These are phyloP conservation scores for Stegodyphus mimosarum DNA, from an alignment of 1,140 invertebrate genomes.

Conservation along the genomic window DNA sequence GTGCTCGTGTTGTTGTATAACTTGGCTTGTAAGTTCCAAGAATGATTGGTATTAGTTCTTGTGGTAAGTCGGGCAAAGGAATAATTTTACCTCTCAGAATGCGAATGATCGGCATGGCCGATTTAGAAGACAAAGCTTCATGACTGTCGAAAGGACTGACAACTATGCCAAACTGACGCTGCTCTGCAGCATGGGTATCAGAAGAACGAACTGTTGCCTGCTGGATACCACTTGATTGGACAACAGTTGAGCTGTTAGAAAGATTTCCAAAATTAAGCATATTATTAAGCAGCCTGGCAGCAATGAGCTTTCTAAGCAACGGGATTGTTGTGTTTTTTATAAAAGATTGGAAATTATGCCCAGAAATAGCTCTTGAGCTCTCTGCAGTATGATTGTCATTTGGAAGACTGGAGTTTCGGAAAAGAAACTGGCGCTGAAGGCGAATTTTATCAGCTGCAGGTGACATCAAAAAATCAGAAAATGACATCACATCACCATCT, in stretches of 20 bases:
- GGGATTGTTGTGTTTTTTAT: neutral
- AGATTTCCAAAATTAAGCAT: conserved; percentile 17
- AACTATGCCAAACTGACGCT: conserved; percentile 42
- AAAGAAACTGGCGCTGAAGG: conserved; percentile 16
- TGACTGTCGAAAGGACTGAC: conserved; percentile 31
- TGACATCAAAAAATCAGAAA: conserved; percentile 43
- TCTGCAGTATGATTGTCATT: neutral
- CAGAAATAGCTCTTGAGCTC: too few relatives aligned
- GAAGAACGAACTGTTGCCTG: neutral
- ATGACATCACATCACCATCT: conserved; percentile 31
- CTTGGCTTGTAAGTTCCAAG: conserved; percentile 16
- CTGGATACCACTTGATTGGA: neutral
- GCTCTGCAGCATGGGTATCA: conserved; percentile 14
- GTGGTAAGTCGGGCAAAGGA: conserved; percentile 43
- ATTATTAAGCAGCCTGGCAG: conserved; percentile 18
- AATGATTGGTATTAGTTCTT: conserved; percentile 39
- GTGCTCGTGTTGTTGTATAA: neutral
- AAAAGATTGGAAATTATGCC: neutral
- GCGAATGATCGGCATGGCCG: conserved; percentile 20
- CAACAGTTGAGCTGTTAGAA: neutral
- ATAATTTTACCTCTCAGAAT: conserved; percentile 46
- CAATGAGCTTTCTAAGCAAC: conserved; percentile 14
- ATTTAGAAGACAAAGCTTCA: conserved; percentile 3
- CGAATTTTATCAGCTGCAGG: conserved; percentile 38
- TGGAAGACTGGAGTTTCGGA: neutral